Evolutionary conservation across 1,140 invertebrate species (phyloP).

Genomic region (Yoshiicerus persimilis): DNA sequence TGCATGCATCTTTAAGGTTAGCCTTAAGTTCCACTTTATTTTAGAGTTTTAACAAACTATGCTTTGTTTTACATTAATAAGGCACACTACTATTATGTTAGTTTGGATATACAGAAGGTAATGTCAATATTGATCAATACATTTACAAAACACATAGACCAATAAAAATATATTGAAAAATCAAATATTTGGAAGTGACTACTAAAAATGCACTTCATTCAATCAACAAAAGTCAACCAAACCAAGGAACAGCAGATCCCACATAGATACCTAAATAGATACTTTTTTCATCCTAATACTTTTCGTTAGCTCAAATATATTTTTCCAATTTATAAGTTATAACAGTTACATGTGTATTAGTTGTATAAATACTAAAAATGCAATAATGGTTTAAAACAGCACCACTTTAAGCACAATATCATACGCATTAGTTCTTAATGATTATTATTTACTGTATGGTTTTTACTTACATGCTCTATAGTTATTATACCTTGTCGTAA

Average conservation of each 20-base stretch:
- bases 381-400: too few species aligned
- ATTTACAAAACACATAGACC: conserved; percentile 18
- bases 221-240: neutral
- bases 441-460: too few species aligned
- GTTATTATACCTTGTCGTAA: too few species aligned
- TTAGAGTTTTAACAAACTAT: neutral
- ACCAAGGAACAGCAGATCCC: neutral
- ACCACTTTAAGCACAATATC: too few species aligned
- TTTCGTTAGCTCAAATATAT: neutral
- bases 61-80: neutral
- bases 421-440: too few species aligned
- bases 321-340: neutral
- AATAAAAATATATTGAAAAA: conserved; percentile 22
- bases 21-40: neutral
- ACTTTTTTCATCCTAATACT: neutral
- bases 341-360: neutral
- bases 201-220: neutral
- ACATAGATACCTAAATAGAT: neutral
- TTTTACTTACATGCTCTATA: too few species aligned
- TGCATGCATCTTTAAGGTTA: too few species aligned
- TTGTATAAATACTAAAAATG: neutral
- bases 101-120: neutral
- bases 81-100: neutral
- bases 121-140: conserved; percentile 20
- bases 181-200: neutral